A percentile compares a stretch with the other conserved stretches of the same genome.
These are phyloP conservation scores for Phoxinus phoxinus DNA, from an alignment of 2,113 vertebrate species.

Conservation along the genomic window DNA sequence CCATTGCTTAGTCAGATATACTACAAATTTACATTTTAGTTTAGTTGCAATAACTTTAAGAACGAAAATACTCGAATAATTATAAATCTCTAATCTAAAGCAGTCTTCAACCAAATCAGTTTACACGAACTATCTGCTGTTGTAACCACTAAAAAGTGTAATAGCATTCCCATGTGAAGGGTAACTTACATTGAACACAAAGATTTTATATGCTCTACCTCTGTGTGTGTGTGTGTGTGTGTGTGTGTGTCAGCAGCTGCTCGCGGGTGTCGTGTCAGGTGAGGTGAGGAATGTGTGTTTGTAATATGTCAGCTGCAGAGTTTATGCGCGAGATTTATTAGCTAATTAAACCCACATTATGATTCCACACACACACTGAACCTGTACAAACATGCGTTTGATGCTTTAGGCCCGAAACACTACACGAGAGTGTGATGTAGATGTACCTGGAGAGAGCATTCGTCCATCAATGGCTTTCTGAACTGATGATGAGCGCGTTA, in stretches of 20 bases:
- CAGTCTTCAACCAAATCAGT: background rate
- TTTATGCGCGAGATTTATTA: background rate
- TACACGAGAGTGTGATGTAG: background rate
- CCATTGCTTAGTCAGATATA: background rate
- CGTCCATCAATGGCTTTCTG: background rate
- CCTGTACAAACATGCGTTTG: background rate
- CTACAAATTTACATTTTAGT: background rate
- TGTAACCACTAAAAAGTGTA: background rate
- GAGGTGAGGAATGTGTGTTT: constrained; percentile 1
- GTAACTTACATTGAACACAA: constrained; percentile 1
- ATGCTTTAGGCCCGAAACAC: background rate
- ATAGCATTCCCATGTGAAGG: background rate
- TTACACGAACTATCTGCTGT: background rate
- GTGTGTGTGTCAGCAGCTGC: background rate
- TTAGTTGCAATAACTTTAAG: background rate
- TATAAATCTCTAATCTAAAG: background rate
- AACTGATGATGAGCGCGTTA: background rate
- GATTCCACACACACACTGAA: background rate
- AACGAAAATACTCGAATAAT: background rate
- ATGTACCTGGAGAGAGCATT: background rate
- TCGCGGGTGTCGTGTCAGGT: constrained; percentile 23
- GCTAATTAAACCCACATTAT: constrained; percentile 11
- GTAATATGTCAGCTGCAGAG: constrained; percentile 22
- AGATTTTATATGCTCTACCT: background rate
- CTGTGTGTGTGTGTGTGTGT: no score